Base-by-base conservation (phyloP, 2,797 vertebrate genomes). In the Tapera naevia region DNA sequence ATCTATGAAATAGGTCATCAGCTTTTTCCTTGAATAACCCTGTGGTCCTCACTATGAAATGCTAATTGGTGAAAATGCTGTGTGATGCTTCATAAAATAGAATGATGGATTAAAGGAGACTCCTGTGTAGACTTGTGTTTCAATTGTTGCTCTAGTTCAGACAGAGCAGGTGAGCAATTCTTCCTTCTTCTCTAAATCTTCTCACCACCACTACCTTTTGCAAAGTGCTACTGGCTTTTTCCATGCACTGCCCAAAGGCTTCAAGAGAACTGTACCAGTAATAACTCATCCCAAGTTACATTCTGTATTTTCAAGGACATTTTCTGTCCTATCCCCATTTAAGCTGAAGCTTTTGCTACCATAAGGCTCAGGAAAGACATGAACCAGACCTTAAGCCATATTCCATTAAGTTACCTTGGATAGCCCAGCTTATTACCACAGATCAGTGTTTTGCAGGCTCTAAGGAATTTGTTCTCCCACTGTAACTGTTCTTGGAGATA, bases 1-100 rank as follows among this genome's bases (percentile, higher is more conserved):
- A 87, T 82, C 51, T 62, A 78, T 85, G 88, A 97, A 96, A 95
- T 97, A 96, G 80, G n/a, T 56, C 73, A 65, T 94, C 2, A 0
- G 73, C 60, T 91, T 86, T 94, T 95, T 95, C 60, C 80, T 89
- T 54, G 75, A 74, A 35, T 95, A 92, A 62, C 51, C 80, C 86
- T 86, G 72, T 92, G 84, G 54, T 46, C 45, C 82, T 86, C 91
- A 85, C 89, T 95, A 32, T 86, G 76, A 70, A 85, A 80, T 94
- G 86, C 84, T 96, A 92, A 83, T 82, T 90, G 78, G 37, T 93
- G 91, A 90, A 90, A 82, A 74, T 95, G 90, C 80, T 87, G 91
- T 96, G 86, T 87, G 95, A 91, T 95, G 88, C 94, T 94, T 89
- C 87, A 87, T 97, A 79, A 96, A 93, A 93, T 69, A 87, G 94